Conservation (phyloP, 2,797 vertebrate species). For the Parambassis ranga region DNA sequence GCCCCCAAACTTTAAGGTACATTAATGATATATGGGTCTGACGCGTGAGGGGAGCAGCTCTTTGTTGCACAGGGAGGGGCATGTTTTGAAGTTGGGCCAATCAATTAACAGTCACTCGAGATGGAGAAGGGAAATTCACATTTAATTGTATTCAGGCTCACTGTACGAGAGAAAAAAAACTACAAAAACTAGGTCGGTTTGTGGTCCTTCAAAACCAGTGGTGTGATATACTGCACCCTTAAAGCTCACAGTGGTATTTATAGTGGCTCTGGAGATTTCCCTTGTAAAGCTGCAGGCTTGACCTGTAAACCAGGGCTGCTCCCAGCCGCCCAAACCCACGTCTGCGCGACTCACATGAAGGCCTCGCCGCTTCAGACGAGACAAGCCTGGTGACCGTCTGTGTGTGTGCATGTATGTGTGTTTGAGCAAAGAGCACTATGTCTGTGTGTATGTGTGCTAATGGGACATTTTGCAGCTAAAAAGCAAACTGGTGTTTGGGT, state of each 20-base stretch:
- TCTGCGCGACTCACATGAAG: constrained; percentile 84
- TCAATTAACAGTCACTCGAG: constrained; percentile 74
- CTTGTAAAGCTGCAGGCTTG: constrained; percentile 87
- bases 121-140: constrained; percentile 58
- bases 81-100: constrained; percentile 77
- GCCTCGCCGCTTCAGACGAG: constrained; percentile 55
- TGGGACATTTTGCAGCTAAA: not conserved
- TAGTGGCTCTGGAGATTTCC: constrained; percentile 80
- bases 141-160: constrained; percentile 78
- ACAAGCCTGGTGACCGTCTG: not conserved
- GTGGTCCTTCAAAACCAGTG: constrained; percentile 65
- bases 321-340: constrained; percentile 69
- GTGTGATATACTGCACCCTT: constrained; percentile 81
- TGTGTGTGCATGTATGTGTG: not conserved
- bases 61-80: constrained; percentile 52
- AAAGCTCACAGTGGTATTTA: constrained; percentile 79
- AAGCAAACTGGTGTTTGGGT: not conserved
- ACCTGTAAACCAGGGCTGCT: constrained; percentile 84
- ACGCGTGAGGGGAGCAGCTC: constrained; percentile 55
- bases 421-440: not conserved
- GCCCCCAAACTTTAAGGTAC: constrained; percentile 40
- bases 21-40: constrained; percentile 65
- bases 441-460: not conserved
- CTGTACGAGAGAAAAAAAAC: constrained; percentile 45
- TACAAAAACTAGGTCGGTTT: constrained; percentile 63